These are phyloP conservation scores for Eupeodes latifasciatus DNA, from an alignment of 2,888 invertebrate genomes.

Conservation along the genomic window DNA sequence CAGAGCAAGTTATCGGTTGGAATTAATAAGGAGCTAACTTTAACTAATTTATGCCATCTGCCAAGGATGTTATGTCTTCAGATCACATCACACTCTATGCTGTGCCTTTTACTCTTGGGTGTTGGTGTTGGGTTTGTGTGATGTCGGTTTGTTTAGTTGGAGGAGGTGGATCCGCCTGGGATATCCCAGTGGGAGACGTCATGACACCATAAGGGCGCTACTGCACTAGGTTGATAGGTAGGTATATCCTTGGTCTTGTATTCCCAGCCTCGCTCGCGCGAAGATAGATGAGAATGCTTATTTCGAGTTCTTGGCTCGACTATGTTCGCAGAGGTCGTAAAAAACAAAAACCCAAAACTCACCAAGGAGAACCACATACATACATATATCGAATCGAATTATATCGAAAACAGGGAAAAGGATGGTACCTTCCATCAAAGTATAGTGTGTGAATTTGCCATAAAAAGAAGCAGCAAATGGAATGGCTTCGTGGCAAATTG, in stretches of 20 bases:
- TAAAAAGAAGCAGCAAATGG: slow-evolving; percentile 45
- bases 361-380: slow-evolving; percentile 3
- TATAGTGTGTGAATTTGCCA: slow-evolving; percentile 63
- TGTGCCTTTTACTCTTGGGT: neutral
- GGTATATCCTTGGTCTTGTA: neutral
- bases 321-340: slow-evolving; percentile 60
- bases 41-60: slow-evolving; percentile 74
- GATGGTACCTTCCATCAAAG: slow-evolving; percentile 40
- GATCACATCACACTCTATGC: slow-evolving; percentile 39
- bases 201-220: slow-evolving; percentile 59
- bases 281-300: slow-evolving; percentile 68
- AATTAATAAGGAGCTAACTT: slow-evolving; percentile 71
- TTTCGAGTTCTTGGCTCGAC: slow-evolving; percentile 60
- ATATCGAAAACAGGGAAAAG: slow-evolving; percentile 56
- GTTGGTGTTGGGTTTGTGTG: neutral
- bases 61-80: slow-evolving; percentile 63
- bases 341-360: slow-evolving; percentile 51
- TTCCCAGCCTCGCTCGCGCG: slow-evolving; percentile 5
- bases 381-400: too few relatives aligned
- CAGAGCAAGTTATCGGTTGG: slow-evolving; percentile 56
- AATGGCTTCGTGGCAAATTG: slow-evolving; percentile 63
- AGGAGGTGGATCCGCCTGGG: slow-evolving; percentile 24
- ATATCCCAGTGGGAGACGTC: slow-evolving; percentile 46
- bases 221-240: slow-evolving; percentile 1
- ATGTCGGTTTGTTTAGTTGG: neutral